Percentiles rank a stretch among this genome's conserved stretches.
phyloP scores from a whole-genome alignment of 2,888 invertebrate genomes.

The Andrena haemorrhoa region DNA sequence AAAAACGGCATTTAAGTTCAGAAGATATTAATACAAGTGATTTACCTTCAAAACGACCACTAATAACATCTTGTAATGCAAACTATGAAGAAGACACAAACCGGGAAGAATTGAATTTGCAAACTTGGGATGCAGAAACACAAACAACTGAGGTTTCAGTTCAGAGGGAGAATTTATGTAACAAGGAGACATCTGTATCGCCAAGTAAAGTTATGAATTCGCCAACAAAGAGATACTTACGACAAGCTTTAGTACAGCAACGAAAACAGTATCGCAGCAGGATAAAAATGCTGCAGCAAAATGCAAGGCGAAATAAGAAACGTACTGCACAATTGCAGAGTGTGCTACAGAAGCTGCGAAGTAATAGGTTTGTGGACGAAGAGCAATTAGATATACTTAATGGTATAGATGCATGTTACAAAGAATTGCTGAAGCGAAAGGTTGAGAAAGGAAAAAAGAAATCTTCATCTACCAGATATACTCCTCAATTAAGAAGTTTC shows the following conservation, averaged over 20 bases:
- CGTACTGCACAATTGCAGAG: too few relatives aligned
- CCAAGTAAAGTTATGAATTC: background rate
- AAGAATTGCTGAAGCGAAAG: background rate
- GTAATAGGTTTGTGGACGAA: background rate
- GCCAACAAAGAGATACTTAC: background rate
- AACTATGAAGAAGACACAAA: conserved; percentile 2
- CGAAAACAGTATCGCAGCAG: too few relatives aligned
- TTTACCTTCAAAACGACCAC: background rate
- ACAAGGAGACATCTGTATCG: background rate
- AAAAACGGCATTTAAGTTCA: background rate
- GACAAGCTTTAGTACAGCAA: too few relatives aligned
- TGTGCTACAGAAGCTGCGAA: background rate
- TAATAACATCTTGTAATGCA: background rate
- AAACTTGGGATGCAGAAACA: conserved; percentile 14
- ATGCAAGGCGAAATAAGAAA: too few relatives aligned
- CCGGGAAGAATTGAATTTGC: conserved; percentile 8
- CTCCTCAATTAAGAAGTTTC: background rate
- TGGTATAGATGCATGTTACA: background rate
- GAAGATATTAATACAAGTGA: background rate
- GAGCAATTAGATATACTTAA: background rate
- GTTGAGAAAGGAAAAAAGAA: background rate
- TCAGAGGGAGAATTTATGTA: background rate
- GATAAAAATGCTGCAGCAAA: too few relatives aligned
- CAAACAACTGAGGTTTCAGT: background rate
- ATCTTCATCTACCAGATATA: background rate